These are phyloP conservation scores for Hartigia nigra DNA, from an alignment of 2,888 invertebrate species.

Conservation along the genomic window DNA sequence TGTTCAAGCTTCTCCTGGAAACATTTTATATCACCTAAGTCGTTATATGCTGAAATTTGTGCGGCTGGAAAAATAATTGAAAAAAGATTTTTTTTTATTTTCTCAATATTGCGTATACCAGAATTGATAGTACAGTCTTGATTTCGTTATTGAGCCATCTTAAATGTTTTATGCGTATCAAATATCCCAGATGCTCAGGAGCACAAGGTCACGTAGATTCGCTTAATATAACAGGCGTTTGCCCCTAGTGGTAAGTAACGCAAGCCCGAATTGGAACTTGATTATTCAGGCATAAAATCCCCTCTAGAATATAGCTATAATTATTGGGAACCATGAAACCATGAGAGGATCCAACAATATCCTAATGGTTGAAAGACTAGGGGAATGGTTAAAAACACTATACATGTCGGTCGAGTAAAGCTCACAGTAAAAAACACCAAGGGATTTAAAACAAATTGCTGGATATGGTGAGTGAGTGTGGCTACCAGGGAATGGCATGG, in stretches of 20 bases:
- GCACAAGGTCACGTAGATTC: neutral
- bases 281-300: neutral
- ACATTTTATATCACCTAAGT: neutral
- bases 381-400: neutral
- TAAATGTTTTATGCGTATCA: neutral
- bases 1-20: neutral
- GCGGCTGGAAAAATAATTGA: neutral
- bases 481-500: neutral
- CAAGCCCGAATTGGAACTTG: neutral
- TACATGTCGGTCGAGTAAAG: neutral
- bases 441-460: constrained; percentile 6
- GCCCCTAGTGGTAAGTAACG: neutral
- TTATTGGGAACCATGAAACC: neutral
- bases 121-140: neutral
- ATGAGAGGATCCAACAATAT: neutral
- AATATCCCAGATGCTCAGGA: neutral
- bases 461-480: neutral
- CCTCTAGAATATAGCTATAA: neutral
- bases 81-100: no score
- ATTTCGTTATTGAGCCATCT: neutral
- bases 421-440: neutral
- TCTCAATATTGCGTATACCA: neutral
- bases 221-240: neutral
- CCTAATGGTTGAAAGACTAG: neutral
- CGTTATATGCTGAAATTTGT: neutral